Base-by-base conservation (phyloP, 1,140 invertebrate genomes). In the Euschistus heros region DNA sequence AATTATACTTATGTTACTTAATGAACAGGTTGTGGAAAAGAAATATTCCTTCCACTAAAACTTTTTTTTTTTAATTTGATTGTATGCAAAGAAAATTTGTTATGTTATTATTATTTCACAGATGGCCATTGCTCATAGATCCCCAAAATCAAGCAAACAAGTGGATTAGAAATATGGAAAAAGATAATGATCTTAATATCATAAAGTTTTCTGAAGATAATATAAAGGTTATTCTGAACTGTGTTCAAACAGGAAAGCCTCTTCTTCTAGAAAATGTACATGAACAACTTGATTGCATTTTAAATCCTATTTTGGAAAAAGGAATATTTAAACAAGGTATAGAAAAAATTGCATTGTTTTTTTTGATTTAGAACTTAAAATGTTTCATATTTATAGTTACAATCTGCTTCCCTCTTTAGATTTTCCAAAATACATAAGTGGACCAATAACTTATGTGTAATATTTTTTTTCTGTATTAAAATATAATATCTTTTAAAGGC, bases 161-260 rank as follows among this genome's bases (percentile, higher is more conserved):
- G 73, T 96, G 92, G 92, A 86, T 96, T 13, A 91, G 91, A 75
- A 90, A 85, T 70, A 88, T 94, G 87, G 92, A 96, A 76, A 91
- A 89, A 71, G 77, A 79, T 0, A 92, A 91, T 76, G 85, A 88
- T 52, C 72, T 95, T 17, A 80, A 85, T 10, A 79, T 93, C 20
- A 92, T 91, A 75, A 84, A 92, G 37, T 84, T 83, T 27, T 87
- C 92, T 76, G 73, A 80, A 13, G 86, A 91, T 77, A 94, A 94
- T 73, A 89, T 94, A 80, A 84, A 87, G 72, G 82, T 83, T 6
- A 80, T 97, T 22, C 89, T 94, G 73, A 84, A 83, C 61, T 87
- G 86, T 66, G 83, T 96, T 65, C 87, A 92, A 76, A 85, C 84
- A 72, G 94, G 94, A 66, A 83, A 82, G 68, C 91, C 88, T 67